These are phyloP conservation scores for Actinernus sp. DNA, from an alignment of 92 coral and sea anemone genomes.

Conservation along the genomic window DNA sequence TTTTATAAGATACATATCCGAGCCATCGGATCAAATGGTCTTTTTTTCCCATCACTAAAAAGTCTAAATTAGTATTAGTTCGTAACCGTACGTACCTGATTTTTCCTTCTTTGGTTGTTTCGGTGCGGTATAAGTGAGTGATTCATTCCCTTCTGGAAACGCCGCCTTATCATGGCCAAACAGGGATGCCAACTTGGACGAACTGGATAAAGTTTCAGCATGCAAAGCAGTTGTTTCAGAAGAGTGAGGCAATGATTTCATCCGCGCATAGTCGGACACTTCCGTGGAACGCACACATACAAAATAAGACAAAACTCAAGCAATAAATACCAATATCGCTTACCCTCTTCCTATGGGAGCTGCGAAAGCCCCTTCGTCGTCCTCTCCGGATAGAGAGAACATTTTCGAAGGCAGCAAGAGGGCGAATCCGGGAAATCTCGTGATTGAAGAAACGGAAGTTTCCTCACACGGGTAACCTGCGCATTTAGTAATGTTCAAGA, in stretches of 20 bases:
- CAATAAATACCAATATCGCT: constrained; percentile 3
- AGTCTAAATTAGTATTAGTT: background rate
- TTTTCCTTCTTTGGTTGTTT: constrained; percentile 96
- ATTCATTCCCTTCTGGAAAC: constrained; percentile 89
- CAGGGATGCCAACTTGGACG: constrained; percentile 92
- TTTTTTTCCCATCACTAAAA: background rate
- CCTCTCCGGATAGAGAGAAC: constrained; percentile 86
- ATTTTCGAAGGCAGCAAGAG: constrained; percentile 32
- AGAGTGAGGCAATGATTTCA: too few relatives aligned
- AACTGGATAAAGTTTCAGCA: constrained; percentile 34
- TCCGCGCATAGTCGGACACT: background rate
- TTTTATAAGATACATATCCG: too few relatives aligned
- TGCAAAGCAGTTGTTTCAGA: background rate
- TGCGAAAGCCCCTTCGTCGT: constrained; percentile 85
- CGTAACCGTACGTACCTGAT: constrained; percentile 31
- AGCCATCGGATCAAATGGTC: too few relatives aligned
- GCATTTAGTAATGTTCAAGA: too few relatives aligned
- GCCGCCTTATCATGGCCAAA: constrained; percentile 96
- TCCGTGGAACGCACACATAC: background rate
- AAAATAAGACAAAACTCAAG: too few relatives aligned
- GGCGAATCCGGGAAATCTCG: background rate
- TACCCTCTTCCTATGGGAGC: constrained; percentile 80
- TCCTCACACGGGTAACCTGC: too few relatives aligned
- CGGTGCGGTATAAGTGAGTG: constrained; percentile 98
- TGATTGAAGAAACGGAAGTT: constrained; percentile 36